Percentiles rank a stretch among this genome's conserved stretches.
phyloP scores from a whole-genome alignment of 2,113 vertebrate genomes.

The Emberiza fucata region DNA sequence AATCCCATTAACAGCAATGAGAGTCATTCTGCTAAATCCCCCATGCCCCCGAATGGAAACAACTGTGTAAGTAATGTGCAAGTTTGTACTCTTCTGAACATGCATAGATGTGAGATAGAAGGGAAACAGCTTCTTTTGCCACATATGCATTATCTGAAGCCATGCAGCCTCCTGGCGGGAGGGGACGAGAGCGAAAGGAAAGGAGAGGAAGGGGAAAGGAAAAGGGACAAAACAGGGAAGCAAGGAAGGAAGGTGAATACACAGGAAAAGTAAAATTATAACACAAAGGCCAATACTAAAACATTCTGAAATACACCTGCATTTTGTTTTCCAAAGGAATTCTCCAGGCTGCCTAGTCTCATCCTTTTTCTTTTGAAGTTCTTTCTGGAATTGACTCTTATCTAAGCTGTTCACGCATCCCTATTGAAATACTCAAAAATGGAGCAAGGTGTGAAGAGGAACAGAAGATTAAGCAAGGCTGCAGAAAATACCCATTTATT shows the following conservation, averaged over 20 bases:
- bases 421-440: constrained; percentile 60
- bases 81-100: background rate
- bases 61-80: background rate
- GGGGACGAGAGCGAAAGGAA: background rate
- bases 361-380: constrained; percentile 45
- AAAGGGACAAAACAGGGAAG: background rate
- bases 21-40: background rate
- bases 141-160: background rate
- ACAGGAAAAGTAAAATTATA: background rate
- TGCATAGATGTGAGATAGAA: fast-evolving
- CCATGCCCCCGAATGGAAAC: background rate
- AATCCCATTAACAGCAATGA: background rate
- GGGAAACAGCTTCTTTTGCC: background rate
- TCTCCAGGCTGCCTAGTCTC: background rate
- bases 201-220: background rate
- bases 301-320: background rate
- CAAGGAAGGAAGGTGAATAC: background rate
- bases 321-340: constrained; percentile 49
- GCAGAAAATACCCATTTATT: constrained; percentile 52
- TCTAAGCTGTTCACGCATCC: constrained; percentile 19
- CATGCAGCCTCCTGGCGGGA: background rate
- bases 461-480: constrained; percentile 56
- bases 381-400: constrained; percentile 41
- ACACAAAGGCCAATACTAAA: background rate
- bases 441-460: constrained; percentile 51